phyloP scores from a whole-genome alignment of 2,888 invertebrate species.

The Ophion ventricosus region DNA sequence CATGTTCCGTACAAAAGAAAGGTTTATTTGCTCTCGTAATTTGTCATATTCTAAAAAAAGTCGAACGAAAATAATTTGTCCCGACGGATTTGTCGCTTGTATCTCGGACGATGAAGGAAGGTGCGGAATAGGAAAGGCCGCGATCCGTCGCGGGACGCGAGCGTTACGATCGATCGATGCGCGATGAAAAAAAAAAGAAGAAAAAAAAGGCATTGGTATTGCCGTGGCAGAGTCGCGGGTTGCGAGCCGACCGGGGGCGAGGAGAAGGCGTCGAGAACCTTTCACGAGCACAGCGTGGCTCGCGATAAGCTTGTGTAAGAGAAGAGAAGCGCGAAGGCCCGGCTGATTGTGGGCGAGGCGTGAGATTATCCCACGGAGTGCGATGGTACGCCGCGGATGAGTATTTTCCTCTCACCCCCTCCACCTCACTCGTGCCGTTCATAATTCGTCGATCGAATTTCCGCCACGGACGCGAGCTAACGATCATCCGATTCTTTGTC shows the following conservation, averaged over 20 bases:
- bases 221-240: slow-evolving; percentile 7
- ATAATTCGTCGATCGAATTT: neutral
- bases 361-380: slow-evolving; percentile 78
- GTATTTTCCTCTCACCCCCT: slow-evolving; percentile 2
- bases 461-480: slow-evolving; percentile 27
- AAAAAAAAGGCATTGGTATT: slow-evolving; percentile 17
- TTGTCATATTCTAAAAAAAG: neutral
- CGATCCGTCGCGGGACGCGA: neutral
- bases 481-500: slow-evolving; percentile 54
- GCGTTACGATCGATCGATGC: neutral
- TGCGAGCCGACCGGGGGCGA: slow-evolving; percentile 25
- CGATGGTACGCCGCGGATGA: slow-evolving; percentile 42
- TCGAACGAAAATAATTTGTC: neutral
- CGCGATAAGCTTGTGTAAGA: slow-evolving; percentile 67
- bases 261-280: slow-evolving; percentile 70
- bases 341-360: slow-evolving; percentile 75
- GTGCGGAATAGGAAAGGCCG: neutral
- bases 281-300: slow-evolving; percentile 75
- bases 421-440: neutral
- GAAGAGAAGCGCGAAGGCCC: slow-evolving; percentile 59
- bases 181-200: neutral
- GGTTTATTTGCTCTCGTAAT: slow-evolving; percentile 75
- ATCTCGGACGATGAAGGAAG: neutral
- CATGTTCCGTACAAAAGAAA: slow-evolving; percentile 77
- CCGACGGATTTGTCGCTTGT: neutral